Conservation (phyloP, 2,888 invertebrate genomes). For the Mantis religiosa region DNA sequence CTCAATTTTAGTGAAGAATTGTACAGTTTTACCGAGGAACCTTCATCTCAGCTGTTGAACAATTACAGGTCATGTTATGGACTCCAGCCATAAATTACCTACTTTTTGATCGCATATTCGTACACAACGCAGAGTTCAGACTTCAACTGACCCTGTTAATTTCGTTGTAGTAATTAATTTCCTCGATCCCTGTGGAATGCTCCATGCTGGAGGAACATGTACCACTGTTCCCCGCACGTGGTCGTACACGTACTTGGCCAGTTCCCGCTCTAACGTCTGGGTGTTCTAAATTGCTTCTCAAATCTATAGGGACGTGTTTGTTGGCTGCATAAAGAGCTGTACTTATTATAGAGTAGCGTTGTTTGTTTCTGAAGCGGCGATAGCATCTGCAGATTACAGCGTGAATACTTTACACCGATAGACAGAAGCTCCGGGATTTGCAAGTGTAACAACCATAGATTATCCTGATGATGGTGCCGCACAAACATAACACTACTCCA, state of each 20-base stretch:
- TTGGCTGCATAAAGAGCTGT: neutral
- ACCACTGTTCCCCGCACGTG: neutral
- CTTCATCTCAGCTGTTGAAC: too few species aligned
- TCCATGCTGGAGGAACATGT: neutral
- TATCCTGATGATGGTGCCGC: neutral
- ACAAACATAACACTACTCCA: neutral
- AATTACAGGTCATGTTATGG: too few species aligned
- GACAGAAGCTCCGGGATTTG: neutral
- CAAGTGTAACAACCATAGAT: neutral
- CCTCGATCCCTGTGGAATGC: neutral
- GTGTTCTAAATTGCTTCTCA: neutral
- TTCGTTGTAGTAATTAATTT: neutral
- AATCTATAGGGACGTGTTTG: neutral
- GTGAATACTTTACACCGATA: neutral
- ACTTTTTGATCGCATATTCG: too few species aligned
- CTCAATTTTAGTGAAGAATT: too few species aligned
- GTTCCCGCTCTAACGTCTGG: neutral
- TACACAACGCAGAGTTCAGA: too few species aligned
- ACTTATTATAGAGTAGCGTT: neutral
- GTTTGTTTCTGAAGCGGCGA: neutral
- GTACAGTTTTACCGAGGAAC: too few species aligned
- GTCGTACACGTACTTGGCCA: neutral
- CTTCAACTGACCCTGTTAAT: too few species aligned
- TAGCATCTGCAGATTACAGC: neutral
- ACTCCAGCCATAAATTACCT: too few species aligned